A percentile compares a stretch with the other conserved stretches of the same genome.
These are phyloP conservation scores for Loriculus beryllinus DNA, from an alignment of 2,797 vertebrate species.

Conservation along the genomic window DNA sequence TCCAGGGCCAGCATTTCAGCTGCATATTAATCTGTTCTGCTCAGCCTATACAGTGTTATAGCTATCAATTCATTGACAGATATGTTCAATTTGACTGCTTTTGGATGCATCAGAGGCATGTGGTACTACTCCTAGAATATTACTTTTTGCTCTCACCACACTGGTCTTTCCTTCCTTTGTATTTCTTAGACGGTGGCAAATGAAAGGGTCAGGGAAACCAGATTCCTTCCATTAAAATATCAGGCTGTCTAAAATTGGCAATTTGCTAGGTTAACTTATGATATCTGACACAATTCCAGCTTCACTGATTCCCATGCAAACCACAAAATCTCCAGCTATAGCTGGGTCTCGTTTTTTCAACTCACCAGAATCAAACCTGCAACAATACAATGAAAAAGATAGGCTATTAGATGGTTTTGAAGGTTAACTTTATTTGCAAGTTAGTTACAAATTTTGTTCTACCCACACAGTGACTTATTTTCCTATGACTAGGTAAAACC, in stretches of 20 bases:
- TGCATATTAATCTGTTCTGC: not conserved
- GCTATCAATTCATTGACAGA: not conserved
- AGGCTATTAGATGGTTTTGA: not conserved
- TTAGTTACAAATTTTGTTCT: not conserved
- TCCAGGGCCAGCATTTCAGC: not conserved
- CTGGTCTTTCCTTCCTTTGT: not conserved
- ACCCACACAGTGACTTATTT: not conserved
- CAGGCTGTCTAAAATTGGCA: not conserved
- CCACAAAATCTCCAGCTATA: conserved; percentile 84
- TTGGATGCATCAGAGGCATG: not conserved
- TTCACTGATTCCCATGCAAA: conserved; percentile 86
- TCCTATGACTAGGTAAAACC: not conserved
- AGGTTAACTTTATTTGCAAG: not conserved
- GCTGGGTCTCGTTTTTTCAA: conserved; percentile 83
- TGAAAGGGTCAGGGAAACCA: not conserved
- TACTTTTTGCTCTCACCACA: not conserved
- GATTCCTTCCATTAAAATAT: not conserved
- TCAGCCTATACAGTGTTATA: not conserved
- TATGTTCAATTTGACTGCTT: not conserved
- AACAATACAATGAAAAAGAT: not conserved
- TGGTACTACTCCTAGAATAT: not conserved
- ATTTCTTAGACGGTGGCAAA: not conserved
- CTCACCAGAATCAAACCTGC: conserved; percentile 83
- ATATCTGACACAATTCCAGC: conserved; percentile 85
- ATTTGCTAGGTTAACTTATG: conserved; percentile 62